These are phyloP conservation scores for Drosophila algonquin DNA, from an alignment of 2,888 invertebrate genomes.

Conservation along the genomic window DNA sequence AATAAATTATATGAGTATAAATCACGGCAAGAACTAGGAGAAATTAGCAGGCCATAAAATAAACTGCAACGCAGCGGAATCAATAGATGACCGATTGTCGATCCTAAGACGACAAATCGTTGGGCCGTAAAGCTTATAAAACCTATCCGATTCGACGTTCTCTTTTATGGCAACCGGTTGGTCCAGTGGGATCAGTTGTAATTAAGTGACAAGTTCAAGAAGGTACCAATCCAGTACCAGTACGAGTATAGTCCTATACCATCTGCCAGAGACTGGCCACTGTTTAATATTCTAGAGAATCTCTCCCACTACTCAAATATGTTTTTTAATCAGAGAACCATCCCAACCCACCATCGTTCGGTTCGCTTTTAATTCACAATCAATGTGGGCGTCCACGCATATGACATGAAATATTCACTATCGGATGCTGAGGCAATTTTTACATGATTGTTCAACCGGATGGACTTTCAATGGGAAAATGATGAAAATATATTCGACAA, in stretches of 20 bases:
- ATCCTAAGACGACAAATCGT: constrained; percentile 21
- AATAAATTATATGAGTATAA: constrained; percentile 43
- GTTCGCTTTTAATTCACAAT: constrained; percentile 18
- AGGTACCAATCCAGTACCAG: constrained; percentile 1
- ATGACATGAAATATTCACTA: constrained; percentile 30
- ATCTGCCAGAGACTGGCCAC: constrained; percentile 13
- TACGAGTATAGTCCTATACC: constrained; percentile 9
- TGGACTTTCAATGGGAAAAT: neutral
- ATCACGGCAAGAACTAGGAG: constrained; percentile 20
- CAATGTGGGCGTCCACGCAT: constrained; percentile 33
- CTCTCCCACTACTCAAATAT: constrained; percentile 11
- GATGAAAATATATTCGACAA: neutral
- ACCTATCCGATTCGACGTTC: constrained; percentile 20
- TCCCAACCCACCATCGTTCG: constrained; percentile 33
- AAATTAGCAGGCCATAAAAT: constrained; percentile 57
- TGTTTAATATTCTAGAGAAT: constrained; percentile 1
- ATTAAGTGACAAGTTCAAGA: constrained; percentile 45
- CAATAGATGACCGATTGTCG: constrained; percentile 5
- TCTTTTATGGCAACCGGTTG: constrained; percentile 60
- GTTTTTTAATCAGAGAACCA: constrained; percentile 18
- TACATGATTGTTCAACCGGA: neutral
- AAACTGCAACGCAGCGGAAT: constrained; percentile 14
- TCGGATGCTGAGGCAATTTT: constrained; percentile 17
- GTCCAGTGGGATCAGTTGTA: constrained; percentile 51
- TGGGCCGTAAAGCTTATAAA: constrained; percentile 11